These are phyloP conservation scores for Indicator indicator DNA, from an alignment of 2,113 vertebrate species.

Conservation along the genomic window DNA sequence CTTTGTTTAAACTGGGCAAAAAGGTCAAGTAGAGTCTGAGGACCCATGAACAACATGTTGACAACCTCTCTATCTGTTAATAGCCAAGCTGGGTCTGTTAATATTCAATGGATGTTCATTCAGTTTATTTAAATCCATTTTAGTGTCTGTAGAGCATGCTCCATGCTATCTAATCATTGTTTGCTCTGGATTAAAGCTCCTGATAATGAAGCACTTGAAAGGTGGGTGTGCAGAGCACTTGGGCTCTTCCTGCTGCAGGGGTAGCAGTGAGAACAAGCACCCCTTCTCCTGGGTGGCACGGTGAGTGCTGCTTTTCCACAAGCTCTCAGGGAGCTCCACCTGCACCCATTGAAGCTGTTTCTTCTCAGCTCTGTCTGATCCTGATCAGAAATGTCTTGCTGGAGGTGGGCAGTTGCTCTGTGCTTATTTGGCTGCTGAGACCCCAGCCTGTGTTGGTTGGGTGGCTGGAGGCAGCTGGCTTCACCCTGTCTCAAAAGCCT, in stretches of 20 bases:
- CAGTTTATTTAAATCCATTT: conserved; percentile 63
- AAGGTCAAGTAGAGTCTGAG: conserved; percentile 47
- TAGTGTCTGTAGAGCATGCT: conserved; percentile 54
- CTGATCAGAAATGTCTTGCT: background rate
- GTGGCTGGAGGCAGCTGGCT: background rate
- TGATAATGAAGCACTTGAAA: conserved; percentile 49
- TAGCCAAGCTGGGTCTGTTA: conserved; percentile 60
- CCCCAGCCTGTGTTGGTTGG: too few species aligned
- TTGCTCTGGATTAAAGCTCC: conserved; percentile 67
- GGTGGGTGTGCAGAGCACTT: background rate
- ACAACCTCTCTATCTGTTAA: conserved; percentile 61
- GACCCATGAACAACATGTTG: conserved; percentile 62
- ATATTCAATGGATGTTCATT: conserved; percentile 61
- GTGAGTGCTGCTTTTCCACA: background rate
- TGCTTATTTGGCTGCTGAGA: background rate
- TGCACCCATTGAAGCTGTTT: background rate
- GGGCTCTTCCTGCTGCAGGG: background rate
- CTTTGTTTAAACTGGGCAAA: conserved; percentile 40
- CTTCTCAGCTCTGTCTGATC: background rate
- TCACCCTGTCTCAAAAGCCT: background rate
- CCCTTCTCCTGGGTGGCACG: background rate
- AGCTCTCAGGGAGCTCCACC: background rate
- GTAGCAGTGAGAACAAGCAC: conserved; percentile 11
- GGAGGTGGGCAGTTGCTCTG: background rate
- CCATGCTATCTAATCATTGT: conserved; percentile 50